Conservation (phyloP, 2,888 invertebrate species). For the Cancer borealis region DNA sequence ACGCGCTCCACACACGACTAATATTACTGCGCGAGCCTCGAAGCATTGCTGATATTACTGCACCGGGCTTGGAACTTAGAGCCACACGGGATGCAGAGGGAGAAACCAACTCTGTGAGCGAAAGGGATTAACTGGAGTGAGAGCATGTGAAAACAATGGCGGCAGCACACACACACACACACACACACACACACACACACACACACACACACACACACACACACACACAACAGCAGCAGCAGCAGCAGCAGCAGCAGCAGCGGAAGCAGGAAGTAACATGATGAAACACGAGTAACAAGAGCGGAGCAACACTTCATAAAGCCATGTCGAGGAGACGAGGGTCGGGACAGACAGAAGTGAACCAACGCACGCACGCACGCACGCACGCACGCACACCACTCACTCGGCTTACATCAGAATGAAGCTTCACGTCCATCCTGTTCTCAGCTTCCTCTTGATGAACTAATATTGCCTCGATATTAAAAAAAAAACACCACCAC, state of each 20-base stretch:
- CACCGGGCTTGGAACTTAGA: background rate
- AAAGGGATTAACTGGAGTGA: background rate
- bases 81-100: background rate
- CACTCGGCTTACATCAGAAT: background rate
- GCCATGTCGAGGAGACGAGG: background rate
- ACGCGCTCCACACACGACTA: conserved; percentile 12
- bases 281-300: conserved; percentile 13
- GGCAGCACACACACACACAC: background rate
- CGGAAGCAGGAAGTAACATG: background rate
- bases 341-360: background rate
- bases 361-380: background rate
- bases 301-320: conserved; percentile 14
- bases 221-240: background rate
- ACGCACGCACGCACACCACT: background rate
- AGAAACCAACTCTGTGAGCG: background rate
- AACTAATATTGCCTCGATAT: no score
- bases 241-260: no score
- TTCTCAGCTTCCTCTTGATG: no score
- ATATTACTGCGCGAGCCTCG: background rate
- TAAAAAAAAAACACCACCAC: background rate
- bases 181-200: background rate
- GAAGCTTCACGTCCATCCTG: background rate
- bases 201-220: background rate
- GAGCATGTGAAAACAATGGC: background rate
- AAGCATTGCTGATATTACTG: background rate